Evolutionary conservation across 1,140 invertebrate genomes (phyloP), one percentile per base, ranked within the genome.

Genomic region (Lepidurus packardi): DNA sequence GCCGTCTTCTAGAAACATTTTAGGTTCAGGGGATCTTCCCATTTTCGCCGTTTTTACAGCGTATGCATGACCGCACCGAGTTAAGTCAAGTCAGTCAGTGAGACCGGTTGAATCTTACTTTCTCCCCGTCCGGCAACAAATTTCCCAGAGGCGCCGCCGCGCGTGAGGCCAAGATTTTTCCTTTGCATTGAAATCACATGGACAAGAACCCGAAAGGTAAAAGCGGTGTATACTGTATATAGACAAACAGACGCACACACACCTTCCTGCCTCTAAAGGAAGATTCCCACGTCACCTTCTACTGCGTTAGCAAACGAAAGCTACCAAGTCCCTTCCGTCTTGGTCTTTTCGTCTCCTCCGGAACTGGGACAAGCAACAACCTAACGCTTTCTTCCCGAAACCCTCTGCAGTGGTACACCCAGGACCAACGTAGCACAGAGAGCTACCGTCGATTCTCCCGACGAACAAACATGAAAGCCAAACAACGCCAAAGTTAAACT

Each of bases 181-280:
- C 13, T n/a, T n/a, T 65, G 53, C 53, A n/a, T 21, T 65, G 53
- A 65, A 65, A 65, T 65, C 53, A 65, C 13, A n/a, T 65, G 53
- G 53, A 65, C 53, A 9, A 21, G 8, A 65, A 34, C 34, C 13
- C 53, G 21, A 11, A 65, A 65, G 13, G 53, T 13, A 65, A 65
- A 65, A 65, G 53, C 53, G 53, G 53, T 65, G 53, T n/a, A 65
- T 13, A 65, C 4, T 65, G 53, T 16, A 16, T 47, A 47, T 21
- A 65, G 16, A 34, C 34, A 34, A 34, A 34, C 34, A 34, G 3
- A 34, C 34, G 34, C 34, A 34, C 34, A 25, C 25, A 34, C 34
- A 34, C 13, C 53, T 65, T 65, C 53, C n/a, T 65, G 53, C 8
- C 53, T 65, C 21, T 65, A 21, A 21, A 65, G 53, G 53, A 16